Evolutionary conservation across 1,140 invertebrate species (phyloP).

Genomic region (Plectrocnemia conspersa): DNA sequence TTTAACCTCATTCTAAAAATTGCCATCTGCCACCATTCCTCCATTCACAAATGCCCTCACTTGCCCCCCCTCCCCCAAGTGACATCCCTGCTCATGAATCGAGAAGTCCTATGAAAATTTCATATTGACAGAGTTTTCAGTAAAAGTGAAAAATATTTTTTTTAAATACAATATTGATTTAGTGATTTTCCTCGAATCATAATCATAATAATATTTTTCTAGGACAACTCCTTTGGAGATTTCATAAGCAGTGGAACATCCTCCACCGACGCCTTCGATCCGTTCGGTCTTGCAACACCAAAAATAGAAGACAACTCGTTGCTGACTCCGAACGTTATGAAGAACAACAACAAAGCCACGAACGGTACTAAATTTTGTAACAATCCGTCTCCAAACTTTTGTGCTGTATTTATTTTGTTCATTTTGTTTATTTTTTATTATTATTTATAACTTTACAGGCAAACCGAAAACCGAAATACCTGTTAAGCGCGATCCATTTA

Average conservation of each 20-base stretch:
- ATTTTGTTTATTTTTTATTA: conserved; percentile 13
- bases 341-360: conserved; percentile 14
- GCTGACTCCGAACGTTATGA: conserved; percentile 32
- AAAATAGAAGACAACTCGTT: conserved; percentile 26
- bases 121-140: too few relatives aligned
- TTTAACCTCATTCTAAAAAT: too few relatives aligned
- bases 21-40: too few relatives aligned
- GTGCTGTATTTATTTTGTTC: background rate
- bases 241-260: conserved; percentile 8
- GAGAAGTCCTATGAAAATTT: too few relatives aligned
- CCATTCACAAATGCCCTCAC: too few relatives aligned
- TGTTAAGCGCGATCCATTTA: conserved; percentile 50
- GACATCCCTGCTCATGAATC: too few relatives aligned
- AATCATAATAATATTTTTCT: background rate
- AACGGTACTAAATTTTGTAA: conserved; percentile 16
- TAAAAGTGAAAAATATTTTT: too few relatives aligned
- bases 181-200: too few relatives aligned
- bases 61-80: too few relatives aligned
- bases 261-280: conserved; percentile 26
- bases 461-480: conserved; percentile 36
- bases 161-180: too few relatives aligned
- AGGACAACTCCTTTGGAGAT: conserved; percentile 19
- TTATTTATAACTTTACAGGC: conserved; percentile 29
- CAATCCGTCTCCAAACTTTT: conserved; percentile 7
- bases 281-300: conserved; percentile 28